Evolutionary conservation across 2,888 invertebrate genomes (phyloP), one percentile per base, ranked within the genome.

Genomic region (Molorchus minor): DNA sequence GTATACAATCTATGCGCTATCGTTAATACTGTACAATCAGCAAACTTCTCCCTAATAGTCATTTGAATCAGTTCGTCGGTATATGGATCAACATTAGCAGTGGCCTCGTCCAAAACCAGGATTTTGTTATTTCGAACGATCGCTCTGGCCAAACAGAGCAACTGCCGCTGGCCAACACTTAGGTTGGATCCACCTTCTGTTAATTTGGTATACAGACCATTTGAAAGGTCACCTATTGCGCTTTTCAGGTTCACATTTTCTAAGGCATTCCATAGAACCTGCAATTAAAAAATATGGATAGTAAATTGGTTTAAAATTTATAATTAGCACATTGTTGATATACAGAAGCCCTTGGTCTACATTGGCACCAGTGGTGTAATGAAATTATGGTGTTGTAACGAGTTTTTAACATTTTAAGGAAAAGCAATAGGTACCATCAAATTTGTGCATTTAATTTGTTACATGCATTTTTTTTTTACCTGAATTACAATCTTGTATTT

Each of bases 11-110:
- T 25, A 79, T 93, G 93, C 21, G 93, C 93, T 43, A 93, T 90
- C 0, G 92, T 93, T 29, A 93, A 83, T 19, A 93, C 92, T 0
- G 92, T 92, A 75, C 92, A 93, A 21, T 87, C 83, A 0, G 83
- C 84, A 76, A 93, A 93, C 76, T 91, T 90, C 41, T 82, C 83
- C 63, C 91, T 82, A 61, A 93, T 92, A 0, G 92, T 91, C 20
- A 83, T 83, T 75, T 93, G 93, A 62, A 93, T 93, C 13, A 92
- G 77, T 0, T 84, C 84, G 75, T 93, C 92, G 25, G 93, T 93
- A 46, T 88, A 86, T 0, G 88, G 89, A 80, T 93, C 93, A 1
- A 93, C 91, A 75, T 92, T 92, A 40, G 92, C 92, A 1, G 93
- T 93, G 45, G 93, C 92, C 82, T 93, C 93, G 76, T 93, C 79